Conservation (phyloP, 2,113 vertebrate genomes). For the Cepphus grylle region DNA sequence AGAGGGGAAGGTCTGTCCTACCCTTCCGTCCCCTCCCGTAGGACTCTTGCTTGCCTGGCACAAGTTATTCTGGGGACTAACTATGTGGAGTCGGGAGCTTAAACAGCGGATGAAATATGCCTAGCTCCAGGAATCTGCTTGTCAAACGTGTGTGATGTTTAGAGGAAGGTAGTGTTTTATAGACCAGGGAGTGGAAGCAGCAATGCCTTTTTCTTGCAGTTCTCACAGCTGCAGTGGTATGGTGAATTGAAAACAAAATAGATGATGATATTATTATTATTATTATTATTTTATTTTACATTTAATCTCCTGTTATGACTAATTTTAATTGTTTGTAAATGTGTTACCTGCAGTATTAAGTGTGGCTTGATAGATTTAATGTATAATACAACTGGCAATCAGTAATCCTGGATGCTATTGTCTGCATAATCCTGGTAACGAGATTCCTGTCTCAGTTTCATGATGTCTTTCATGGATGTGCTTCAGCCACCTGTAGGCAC, state of each 20-base stretch:
- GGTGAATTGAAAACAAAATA: not conserved
- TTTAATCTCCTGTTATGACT: not conserved
- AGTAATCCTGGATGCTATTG: not conserved
- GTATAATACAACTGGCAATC: not conserved
- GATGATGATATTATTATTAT: not conserved
- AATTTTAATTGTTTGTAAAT: conserved; percentile 5
- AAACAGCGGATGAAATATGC: not conserved
- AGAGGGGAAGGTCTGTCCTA: not conserved
- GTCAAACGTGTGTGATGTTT: not conserved
- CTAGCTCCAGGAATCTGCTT: not conserved
- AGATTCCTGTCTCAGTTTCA: not conserved
- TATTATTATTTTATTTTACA: not conserved
- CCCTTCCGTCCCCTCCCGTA: not conserved
- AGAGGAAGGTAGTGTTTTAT: not conserved
- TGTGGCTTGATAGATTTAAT: not conserved
- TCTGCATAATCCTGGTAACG: not conserved
- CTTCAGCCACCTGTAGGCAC: not conserved
- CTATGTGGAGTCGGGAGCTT: not conserved
- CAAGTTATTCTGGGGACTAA: not conserved
- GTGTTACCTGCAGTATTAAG: not conserved
- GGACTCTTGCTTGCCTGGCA: not conserved
- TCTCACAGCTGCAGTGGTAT: not conserved
- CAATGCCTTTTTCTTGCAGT: not conserved
- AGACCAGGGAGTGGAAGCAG: not conserved
- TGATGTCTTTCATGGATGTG: not conserved